Percentiles rank a stretch among this genome's conserved stretches.
These are phyloP conservation scores for Prenolepis imparis DNA, from an alignment of 2,888 invertebrate species.

Conservation along the genomic window DNA sequence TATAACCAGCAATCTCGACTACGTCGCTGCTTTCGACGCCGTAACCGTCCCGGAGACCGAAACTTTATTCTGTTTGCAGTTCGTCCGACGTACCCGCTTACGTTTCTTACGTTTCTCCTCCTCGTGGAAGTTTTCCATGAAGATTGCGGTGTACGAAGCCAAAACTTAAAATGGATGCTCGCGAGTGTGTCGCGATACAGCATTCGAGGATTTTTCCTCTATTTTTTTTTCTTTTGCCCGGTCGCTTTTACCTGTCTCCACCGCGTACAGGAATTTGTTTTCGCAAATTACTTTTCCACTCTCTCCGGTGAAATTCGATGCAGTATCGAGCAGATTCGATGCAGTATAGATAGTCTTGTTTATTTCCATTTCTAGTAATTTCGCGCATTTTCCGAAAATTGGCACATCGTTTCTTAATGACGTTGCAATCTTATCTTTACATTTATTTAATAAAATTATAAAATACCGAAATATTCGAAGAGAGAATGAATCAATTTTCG, in stretches of 20 bases:
- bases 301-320: background rate
- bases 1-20: constrained; percentile 59
- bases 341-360: constrained; percentile 5
- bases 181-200: constrained; percentile 46
- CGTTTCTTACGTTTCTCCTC: constrained; percentile 63
- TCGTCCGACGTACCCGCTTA: constrained; percentile 52
- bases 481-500: background rate
- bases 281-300: constrained; percentile 48
- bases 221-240: background rate
- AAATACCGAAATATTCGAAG: background rate
- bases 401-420: background rate
- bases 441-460: background rate
- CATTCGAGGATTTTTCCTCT: constrained; percentile 24
- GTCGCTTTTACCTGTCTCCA: constrained; percentile 7
- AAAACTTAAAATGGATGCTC: constrained; percentile 75
- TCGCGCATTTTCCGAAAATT: background rate
- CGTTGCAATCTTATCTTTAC: background rate
- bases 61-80: constrained; percentile 76
- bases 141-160: constrained; percentile 60
- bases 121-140: constrained; percentile 59
- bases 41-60: constrained; percentile 61
- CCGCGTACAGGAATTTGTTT: constrained; percentile 43
- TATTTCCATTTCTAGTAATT: constrained; percentile 1
- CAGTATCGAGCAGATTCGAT: constrained; percentile 12
- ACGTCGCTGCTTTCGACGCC: constrained; percentile 30